A percentile compares a stretch with the other conserved stretches of the same genome.
Evolutionary conservation across 2,797 vertebrate genomes (phyloP).

Genomic region (Danio choprae): DNA sequence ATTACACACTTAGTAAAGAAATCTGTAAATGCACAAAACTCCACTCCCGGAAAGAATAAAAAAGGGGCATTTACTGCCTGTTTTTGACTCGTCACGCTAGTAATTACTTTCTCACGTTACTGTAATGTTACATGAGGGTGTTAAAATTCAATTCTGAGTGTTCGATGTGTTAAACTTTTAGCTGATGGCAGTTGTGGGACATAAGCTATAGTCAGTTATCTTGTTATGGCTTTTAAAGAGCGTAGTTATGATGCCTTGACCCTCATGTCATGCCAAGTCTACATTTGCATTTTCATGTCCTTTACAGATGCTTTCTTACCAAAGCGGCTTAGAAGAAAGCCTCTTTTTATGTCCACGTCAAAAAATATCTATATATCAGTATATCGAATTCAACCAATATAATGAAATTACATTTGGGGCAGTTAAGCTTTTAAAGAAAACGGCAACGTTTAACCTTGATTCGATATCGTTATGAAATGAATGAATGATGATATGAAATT

Average conservation of each 20-base stretch:
- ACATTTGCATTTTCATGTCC: conserved; percentile 10
- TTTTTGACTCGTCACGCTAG: conserved; percentile 8
- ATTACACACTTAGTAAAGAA: conserved; percentile 22
- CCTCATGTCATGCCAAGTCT: conserved; percentile 15
- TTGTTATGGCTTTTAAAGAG: conserved; percentile 35
- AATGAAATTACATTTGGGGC: conserved; percentile 28
- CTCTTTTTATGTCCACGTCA: conserved; percentile 25
- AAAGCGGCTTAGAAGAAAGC: conserved; percentile 37
- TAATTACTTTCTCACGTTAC: conserved; percentile 20
- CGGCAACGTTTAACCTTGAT: conserved; percentile 1
- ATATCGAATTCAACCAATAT: conserved; percentile 18
- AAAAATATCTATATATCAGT: conserved; percentile 26
- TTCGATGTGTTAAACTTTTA: conserved; percentile 32
- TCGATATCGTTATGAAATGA: conserved; percentile 10
- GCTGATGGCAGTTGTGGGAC: conserved; percentile 21
- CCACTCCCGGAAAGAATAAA: neutral
- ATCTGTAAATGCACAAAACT: conserved; percentile 42
- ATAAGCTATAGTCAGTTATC: conserved; percentile 31
- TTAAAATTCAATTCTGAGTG: conserved; percentile 33
- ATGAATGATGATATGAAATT: conserved; percentile 25
- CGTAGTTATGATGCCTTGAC: conserved; percentile 38
- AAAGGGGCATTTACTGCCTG: conserved; percentile 17
- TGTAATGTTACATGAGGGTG: conserved; percentile 35
- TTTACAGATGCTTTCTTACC: conserved; percentile 40
- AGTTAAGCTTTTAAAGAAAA: conserved; percentile 40